These are phyloP conservation scores for Marmota monax DNA, from an alignment of 2,113 vertebrate species.

Conservation along the genomic window DNA sequence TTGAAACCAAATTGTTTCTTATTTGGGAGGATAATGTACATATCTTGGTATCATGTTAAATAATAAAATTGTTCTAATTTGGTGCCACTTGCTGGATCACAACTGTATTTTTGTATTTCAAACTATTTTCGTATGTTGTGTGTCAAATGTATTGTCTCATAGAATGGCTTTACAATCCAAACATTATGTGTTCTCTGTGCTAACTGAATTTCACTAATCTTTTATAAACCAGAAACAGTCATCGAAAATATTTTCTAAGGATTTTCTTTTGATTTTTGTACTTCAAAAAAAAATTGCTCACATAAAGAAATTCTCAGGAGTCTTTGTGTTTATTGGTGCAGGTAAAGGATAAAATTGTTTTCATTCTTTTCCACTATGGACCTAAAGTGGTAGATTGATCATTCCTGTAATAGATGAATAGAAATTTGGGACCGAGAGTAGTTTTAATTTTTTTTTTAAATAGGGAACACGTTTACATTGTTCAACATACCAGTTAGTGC, in stretches of 20 bases:
- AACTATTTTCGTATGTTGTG: constrained; percentile 81
- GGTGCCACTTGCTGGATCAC: constrained; percentile 87
- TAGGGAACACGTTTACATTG: background rate
- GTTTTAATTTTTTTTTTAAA: background rate
- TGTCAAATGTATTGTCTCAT: constrained; percentile 79
- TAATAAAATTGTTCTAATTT: constrained; percentile 88
- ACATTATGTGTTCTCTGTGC: constrained; percentile 73
- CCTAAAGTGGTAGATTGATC: constrained; percentile 46
- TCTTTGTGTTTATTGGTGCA: constrained; percentile 68
- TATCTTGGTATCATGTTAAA: constrained; percentile 83
- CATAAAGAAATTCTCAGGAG: constrained; percentile 79
- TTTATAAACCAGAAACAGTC: constrained; percentile 83
- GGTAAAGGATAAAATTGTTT: constrained; percentile 68
- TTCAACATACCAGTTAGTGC: background rate
- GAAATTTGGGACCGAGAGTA: background rate
- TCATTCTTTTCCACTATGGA: constrained; percentile 4
- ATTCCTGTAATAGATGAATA: constrained; percentile 60
- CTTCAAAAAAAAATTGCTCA: constrained; percentile 62
- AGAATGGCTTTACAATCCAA: constrained; percentile 76
- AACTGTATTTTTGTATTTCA: constrained; percentile 88
- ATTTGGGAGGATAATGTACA: constrained; percentile 84
- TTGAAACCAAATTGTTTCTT: constrained; percentile 79
- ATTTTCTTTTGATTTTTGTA: constrained; percentile 75
- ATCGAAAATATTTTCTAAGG: constrained; percentile 69
- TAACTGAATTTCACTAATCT: constrained; percentile 82